Base-by-base conservation (phyloP, 2,797 vertebrate species). In the Sebastes hopkinsi region DNA sequence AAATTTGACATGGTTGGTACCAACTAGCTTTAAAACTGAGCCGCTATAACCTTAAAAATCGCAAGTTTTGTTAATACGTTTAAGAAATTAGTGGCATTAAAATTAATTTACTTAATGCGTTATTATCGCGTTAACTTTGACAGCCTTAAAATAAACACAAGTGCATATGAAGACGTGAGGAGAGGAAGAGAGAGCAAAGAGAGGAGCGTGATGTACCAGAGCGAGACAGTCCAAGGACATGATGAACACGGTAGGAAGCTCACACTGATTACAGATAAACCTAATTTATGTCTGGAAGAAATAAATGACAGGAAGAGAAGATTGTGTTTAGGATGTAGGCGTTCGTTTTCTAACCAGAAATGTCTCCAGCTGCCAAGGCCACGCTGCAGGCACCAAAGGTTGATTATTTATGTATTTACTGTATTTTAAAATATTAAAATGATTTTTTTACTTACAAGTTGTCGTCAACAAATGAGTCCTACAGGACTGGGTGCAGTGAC, bases 281-380 rank as follows among this genome's bases (percentile, higher is more conserved):
- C 27, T 69, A 27, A 80, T 74, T 77, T 61, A 67, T 18, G 38
- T 65, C 46, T 20, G 20, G 16, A 55, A 25, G 12, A 30, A 16
- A 65, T 52, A 65, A 68, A 75, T 50, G 61, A 56, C 55, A 58
- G 67, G 50, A 81, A 75, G 79, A 50, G 70, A 22, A 25, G 13
- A 65, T n/a, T 3, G 30, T 29, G 54, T 69, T 67, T 4, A n/a
- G 10, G 58, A 20, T 10, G 60, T 60, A 38, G 42, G 66, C 16
- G 7, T 75, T 62, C n/a, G 22, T 71, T 46, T 46, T 46, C 67
- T 42, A 20, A 56, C 23, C 30, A 58, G 30, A 69, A 46, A 66
- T 38, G 36, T 38, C 0, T 38, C 1, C 20, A 27, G 67, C 60
- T 50, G 46, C 34, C 29, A 58, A 46, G 12, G 22, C n/a, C 55